Percentiles rank a stretch among this genome's conserved stretches.
These are phyloP conservation scores for Oncorhynchus keta DNA, from an alignment of 2,113 vertebrate genomes.

Conservation along the genomic window DNA sequence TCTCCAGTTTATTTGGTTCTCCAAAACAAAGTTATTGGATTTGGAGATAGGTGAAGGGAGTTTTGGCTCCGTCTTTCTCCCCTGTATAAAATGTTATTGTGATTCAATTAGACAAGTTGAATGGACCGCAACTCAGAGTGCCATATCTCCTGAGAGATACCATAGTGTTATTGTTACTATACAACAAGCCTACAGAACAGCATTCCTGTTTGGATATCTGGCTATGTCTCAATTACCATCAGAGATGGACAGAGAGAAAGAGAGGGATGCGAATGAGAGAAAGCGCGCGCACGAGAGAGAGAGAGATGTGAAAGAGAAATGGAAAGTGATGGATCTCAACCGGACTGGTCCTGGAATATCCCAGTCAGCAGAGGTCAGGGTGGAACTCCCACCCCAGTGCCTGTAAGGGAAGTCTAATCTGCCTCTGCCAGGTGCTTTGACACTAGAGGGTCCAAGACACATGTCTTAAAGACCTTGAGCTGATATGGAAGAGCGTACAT, in stretches of 20 bases:
- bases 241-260: constrained; percentile 12
- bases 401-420: constrained; percentile 47
- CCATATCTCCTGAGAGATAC: constrained; percentile 10
- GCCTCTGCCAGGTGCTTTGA: constrained; percentile 47
- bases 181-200: no score
- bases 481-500: constrained; percentile 32
- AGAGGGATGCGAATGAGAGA: neutral
- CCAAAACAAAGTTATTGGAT: constrained; percentile 61
- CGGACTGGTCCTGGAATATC: constrained; percentile 34
- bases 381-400: constrained; percentile 44
- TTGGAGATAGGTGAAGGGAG: constrained; percentile 50
- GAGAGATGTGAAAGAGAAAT: neutral
- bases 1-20: constrained; percentile 44
- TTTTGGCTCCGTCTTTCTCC: constrained; percentile 56
- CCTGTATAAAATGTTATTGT: constrained; percentile 21
- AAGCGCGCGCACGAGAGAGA: no score
- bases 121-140: no score
- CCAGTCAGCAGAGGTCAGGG: constrained; percentile 41
- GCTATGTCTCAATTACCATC: neutral
- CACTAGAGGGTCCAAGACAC: constrained; percentile 27
- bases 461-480: constrained; percentile 53
- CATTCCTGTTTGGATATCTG: no score
- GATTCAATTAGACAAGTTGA: no score
- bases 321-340: constrained; percentile 26
- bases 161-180: neutral